Evolutionary conservation across 2,797 vertebrate genomes (phyloP).

Genomic region (Amphiprion clarkii): DNA sequence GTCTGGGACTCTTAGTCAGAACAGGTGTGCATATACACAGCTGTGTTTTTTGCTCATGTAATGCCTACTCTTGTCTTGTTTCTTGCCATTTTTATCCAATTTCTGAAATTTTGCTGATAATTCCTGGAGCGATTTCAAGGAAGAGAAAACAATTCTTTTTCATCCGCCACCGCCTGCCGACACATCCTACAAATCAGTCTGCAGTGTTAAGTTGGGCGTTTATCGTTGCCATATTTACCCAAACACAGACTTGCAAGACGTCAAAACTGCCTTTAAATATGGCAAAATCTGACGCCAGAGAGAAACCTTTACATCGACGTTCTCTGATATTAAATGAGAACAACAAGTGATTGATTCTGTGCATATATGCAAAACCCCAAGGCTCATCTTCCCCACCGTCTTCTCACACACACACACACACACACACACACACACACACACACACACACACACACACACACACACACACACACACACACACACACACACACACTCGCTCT

Average conservation of each 20-base stretch:
- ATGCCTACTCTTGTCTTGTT: not conserved
- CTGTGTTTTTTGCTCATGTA: not conserved
- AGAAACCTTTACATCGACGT: conserved; percentile 13
- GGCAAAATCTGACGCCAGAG: conserved; percentile 39
- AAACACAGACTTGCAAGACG: conserved; percentile 18
- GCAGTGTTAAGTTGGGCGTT: not conserved
- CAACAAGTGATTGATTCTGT: conserved; percentile 67
- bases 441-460: not conserved
- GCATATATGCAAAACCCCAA: conserved; percentile 38
- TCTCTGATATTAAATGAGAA: conserved; percentile 62
- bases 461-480: conserved; percentile 13
- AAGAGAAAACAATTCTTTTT: too few species aligned
- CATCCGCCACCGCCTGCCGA: too few species aligned
- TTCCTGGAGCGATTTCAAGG: too few species aligned
- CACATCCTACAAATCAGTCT: too few species aligned
- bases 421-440: conserved; percentile 42
- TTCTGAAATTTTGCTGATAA: not conserved
- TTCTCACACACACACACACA: not conserved
- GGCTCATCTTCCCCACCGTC: conserved; percentile 55
- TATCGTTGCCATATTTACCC: conserved; percentile 22
- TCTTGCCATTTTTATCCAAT: conserved; percentile 7
- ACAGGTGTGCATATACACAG: conserved; percentile 51
- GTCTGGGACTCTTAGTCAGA: conserved; percentile 24
- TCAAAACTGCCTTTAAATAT: conserved; percentile 44
- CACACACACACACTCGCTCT: conserved; percentile 48